Conservation (phyloP, 2,113 vertebrate species). For the Colossoma macropomum region DNA sequence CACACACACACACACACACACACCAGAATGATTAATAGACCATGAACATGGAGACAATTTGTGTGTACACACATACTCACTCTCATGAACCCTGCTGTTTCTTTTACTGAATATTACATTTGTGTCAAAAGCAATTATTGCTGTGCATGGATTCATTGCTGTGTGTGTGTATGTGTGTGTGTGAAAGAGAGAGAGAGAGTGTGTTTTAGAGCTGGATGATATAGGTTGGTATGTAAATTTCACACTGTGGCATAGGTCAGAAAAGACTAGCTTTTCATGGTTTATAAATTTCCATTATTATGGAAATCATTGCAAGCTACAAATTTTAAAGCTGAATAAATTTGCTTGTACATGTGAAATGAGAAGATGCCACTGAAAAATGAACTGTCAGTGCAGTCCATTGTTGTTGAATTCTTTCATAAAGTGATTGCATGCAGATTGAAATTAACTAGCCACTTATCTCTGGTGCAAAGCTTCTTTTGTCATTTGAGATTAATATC, state of each 20-base stretch:
- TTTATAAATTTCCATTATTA: constrained; percentile 10
- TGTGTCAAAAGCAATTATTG: constrained; percentile 37
- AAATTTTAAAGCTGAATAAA: not conserved
- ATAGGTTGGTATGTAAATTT: not conserved
- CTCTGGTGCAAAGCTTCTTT: no score
- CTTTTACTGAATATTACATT: constrained; percentile 27
- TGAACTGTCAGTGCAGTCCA: no score
- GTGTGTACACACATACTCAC: constrained; percentile 1
- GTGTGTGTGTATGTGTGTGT: constrained; percentile 11
- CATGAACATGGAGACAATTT: not conserved
- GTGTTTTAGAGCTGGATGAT: not conserved
- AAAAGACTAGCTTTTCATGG: not conserved
- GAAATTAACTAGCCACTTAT: no score
- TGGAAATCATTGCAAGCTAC: not conserved
- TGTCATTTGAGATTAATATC: no score
- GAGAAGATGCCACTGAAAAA: not conserved
- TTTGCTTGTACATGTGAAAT: not conserved
- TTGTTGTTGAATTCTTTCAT: no score
- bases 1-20: not conserved
- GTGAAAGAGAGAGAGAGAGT: no score
- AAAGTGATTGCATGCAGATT: no score
- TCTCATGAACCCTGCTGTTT: constrained; percentile 5
- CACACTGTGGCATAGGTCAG: not conserved
- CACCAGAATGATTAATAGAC: constrained; percentile 6
- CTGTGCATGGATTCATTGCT: not conserved